Base-by-base conservation (phyloP, 2,113 vertebrate genomes). In the Mellivora capensis region DNA sequence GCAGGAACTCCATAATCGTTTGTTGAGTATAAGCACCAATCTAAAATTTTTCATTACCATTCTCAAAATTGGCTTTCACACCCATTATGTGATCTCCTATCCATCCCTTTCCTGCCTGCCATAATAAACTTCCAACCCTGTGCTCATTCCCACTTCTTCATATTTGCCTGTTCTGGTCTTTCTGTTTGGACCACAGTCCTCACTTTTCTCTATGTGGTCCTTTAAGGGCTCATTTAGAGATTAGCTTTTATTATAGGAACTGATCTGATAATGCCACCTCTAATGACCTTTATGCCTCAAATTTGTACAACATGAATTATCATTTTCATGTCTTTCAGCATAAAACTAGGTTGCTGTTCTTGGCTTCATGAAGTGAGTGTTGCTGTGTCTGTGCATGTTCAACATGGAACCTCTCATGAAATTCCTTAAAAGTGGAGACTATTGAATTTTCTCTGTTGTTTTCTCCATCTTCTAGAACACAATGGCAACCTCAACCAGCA, bases 51-150 rank as follows among this genome's bases (percentile, higher is more conserved):
- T 49, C 47, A 25, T 81, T 21, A 20, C 2, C 7, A 71, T 62
- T 8, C 13, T 74, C 21, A 57, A 18, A 74, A n/a, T 5, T 9
- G 2, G 4, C 4, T 61, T 87, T 74, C 5, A n/a, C 0, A 1
- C 5, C 1, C 34, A 23, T n/a, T 20, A 25, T 1, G 0, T 31
- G 10, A 7, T n/a, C 17, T 87, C 17, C 9, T 49, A 6, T 13
- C 6, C 2, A 14, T 39, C 3, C 15, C 7, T 76, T 62, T 54
- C 62, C 34, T 49, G 1, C 42, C 8, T 54, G 52, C 52, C 17
- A 54, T 54, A 54, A 54, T 54, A 54, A 54, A 54, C 52, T 54
- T 54, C 52, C 52, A 54, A 54, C 5, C 52, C 52, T 37, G 7
- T 54, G 10, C 11, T 69, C 42, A 34, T 47, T 39, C 14, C 1